Base-by-base conservation (phyloP, 2,113 vertebrate genomes). In the Protobothrops mucrosquamatus region DNA sequence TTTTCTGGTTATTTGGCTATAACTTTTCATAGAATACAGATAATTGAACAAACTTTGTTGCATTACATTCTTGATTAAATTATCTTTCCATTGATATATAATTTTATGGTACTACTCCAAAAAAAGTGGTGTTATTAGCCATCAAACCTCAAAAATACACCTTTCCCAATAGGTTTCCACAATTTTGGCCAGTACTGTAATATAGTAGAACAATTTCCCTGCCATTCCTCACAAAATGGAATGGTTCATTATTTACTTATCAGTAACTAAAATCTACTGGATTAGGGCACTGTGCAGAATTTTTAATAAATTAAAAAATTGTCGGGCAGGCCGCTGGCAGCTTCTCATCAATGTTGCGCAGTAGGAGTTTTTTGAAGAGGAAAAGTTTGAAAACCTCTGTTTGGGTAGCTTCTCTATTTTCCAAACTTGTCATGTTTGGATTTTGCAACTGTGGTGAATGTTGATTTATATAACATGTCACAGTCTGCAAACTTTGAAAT, bases 401-500 rank as follows among this genome's bases (percentile, higher is more conserved):
- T 46, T 61, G 59, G 23, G 9, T 18, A 92, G n/a, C 2, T 87
- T 85, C 93, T 92, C 0, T 39, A 93, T 23, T 91, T 92, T 24
- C 8, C 89, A 91, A 96, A 57, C 3, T 4, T 46, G 0, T 15
- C 3, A 15, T n/a, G 46, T 29, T 56, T 74, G 51, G 34, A 22
- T 92, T 81, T 69, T 29, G 0, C 5, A 46, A 43, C 24, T 26
- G 51, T 6, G 46, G 18, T 89, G 5, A 11, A 87, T 94, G 88
- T 54, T 94, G 91, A 52, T 93, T 93, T 48, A 69, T 48, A 88
- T 24, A 56, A 94, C 61, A 86, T 95, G 86, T 26, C 61, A 94
- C 92, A 93, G 4, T 69, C 87, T 88, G 69, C 64, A 24, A 89
- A 5, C 3, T 11, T 94, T 94, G 74, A 93, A 61, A 61, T 34